A percentile compares a stretch with the other conserved stretches of the same genome.
phyloP scores from a whole-genome alignment of 2,113 vertebrate genomes.

The Rhipidura dahli region DNA sequence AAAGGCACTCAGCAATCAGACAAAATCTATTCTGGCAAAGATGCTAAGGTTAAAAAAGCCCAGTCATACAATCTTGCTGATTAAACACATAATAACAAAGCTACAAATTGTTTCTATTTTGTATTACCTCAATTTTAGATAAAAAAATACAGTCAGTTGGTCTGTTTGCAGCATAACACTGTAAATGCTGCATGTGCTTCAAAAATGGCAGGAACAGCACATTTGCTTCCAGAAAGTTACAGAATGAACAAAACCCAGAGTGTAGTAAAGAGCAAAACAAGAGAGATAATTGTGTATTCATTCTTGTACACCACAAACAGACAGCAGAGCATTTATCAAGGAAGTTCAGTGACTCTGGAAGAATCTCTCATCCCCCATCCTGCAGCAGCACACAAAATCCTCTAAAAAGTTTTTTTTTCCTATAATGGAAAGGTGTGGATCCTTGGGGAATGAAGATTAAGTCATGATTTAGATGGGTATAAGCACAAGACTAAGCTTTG shows the following conservation, averaged over 20 bases:
- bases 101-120: not conserved
- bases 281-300: not conserved
- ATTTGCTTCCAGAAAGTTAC: not conserved
- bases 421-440: not conserved
- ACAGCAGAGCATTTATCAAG: not conserved
- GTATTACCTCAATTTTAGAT: not conserved
- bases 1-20: not conserved
- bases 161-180: not conserved
- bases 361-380: not conserved
- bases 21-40: not conserved
- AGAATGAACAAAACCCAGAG: not conserved
- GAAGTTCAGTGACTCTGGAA: not conserved
- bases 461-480: not conserved
- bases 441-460: not conserved
- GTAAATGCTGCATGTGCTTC: not conserved
- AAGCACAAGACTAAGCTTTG: not conserved
- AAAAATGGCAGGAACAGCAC: not conserved
- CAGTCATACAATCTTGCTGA: not conserved
- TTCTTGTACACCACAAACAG: not conserved
- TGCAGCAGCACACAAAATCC: not conserved
- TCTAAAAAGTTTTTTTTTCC: not conserved
- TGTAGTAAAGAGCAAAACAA: not conserved
- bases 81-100: not conserved
- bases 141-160: not conserved
- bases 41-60: not conserved